These are phyloP conservation scores for Pristiophorus japonicus DNA, from an alignment of 2,113 vertebrate species.

Conservation along the genomic window DNA sequence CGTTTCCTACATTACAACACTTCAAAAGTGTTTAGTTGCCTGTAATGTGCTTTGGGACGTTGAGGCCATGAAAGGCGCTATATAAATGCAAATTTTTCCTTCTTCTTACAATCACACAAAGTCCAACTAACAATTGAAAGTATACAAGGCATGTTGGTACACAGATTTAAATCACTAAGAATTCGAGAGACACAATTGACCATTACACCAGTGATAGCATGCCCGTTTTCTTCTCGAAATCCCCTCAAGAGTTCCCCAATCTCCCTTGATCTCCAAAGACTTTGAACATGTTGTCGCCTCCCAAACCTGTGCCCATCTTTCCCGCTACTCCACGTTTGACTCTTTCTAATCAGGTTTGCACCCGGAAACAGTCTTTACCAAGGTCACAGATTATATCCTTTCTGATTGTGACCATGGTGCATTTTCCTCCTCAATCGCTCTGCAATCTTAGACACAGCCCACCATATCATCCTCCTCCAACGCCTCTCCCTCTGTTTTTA, in stretches of 20 bases:
- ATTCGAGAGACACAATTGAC: not conserved
- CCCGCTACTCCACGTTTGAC: not conserved
- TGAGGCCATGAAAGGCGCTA: not conserved
- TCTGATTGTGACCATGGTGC: not conserved
- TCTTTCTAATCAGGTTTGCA: not conserved
- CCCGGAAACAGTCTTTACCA: too few species aligned
- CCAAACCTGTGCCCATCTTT: not conserved
- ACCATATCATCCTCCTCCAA: not conserved
- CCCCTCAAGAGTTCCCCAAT: not conserved
- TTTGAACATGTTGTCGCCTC: not conserved
- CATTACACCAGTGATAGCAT: not conserved
- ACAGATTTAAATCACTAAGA: not conserved
- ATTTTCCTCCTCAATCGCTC: not conserved
- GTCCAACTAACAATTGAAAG: not conserved
- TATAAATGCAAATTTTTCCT: not conserved
- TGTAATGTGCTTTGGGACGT: not conserved
- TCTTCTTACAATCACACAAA: not conserved
- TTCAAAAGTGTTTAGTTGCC: not conserved
- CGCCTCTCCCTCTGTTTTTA: not conserved
- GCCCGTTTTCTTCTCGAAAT: not conserved
- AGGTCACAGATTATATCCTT: not conserved
- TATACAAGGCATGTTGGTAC: not conserved
- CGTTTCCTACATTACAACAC: not conserved
- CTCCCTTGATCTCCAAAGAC: not conserved
- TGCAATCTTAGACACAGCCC: not conserved